phyloP scores from a whole-genome alignment of 2,113 vertebrate genomes.

The Prionailurus bengalensis region DNA sequence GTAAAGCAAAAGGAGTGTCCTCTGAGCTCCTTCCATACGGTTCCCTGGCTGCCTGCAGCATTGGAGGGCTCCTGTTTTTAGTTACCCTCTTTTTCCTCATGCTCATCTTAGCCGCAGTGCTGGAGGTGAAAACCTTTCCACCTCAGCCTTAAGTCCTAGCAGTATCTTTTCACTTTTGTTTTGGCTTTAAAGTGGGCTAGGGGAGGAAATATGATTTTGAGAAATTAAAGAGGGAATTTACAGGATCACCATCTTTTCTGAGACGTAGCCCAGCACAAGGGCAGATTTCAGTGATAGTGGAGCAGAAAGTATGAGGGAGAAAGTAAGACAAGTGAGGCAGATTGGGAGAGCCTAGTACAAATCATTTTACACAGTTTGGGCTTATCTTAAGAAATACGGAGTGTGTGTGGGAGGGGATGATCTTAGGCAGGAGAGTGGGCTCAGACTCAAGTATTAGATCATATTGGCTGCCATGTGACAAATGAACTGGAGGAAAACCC shows the following conservation, averaged over 20 bases:
- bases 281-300: not conserved
- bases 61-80: not conserved
- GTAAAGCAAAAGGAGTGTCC: not conserved
- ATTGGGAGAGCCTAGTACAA: not conserved
- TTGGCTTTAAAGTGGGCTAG: not conserved
- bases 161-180: not conserved
- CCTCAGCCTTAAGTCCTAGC: not conserved
- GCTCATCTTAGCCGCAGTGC: not conserved
- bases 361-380: not conserved
- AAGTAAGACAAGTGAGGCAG: not conserved
- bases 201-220: not conserved
- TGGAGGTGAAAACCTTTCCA: not conserved
- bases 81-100: not conserved
- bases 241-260: not conserved
- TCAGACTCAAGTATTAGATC: not conserved
- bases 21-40: not conserved
- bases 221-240: not conserved
- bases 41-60: not conserved
- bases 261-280: not conserved
- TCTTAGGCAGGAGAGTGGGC: not conserved
- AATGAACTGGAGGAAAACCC: not conserved
- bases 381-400: not conserved
- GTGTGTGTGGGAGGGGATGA: not conserved
- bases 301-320: not conserved
- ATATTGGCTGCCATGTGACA: not conserved